Conservation (phyloP, 2,797 vertebrate species). For the Chaunax sp. region DNA sequence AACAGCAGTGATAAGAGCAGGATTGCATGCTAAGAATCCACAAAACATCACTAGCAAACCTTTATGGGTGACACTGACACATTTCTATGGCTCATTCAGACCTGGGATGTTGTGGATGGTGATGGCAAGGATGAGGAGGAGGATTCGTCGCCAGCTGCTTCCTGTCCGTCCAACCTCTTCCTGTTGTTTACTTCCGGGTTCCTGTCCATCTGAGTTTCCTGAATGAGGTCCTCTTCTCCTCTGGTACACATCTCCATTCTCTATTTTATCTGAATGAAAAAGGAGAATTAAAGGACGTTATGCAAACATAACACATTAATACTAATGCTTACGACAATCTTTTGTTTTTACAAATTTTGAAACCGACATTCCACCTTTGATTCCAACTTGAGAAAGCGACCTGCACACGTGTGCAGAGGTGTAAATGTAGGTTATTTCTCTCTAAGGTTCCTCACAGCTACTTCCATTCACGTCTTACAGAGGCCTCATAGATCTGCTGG, state of each 20-base stretch:
- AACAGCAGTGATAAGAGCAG: no score
- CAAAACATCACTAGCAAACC: background rate
- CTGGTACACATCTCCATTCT: slow-evolving; percentile 92
- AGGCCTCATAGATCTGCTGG: no score
- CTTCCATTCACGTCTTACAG: no score
- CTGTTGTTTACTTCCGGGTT: slow-evolving; percentile 40
- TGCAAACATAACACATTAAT: background rate
- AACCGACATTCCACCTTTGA: background rate
- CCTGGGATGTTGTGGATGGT: slow-evolving; percentile 98
- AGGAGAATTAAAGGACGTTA: background rate
- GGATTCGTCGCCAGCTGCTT: slow-evolving; percentile 91
- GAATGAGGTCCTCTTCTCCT: slow-evolving; percentile 76
- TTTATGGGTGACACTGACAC: background rate
- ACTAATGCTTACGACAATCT: background rate
- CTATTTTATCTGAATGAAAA: slow-evolving; percentile 85
- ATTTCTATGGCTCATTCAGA: slow-evolving; percentile 63
- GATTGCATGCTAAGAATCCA: no score
- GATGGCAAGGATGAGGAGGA: slow-evolving; percentile 93
- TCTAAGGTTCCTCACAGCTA: no score
- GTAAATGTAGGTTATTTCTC: background rate
- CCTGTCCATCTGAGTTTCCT: slow-evolving; percentile 42
- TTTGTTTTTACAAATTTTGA: no score
- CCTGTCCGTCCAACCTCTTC: slow-evolving; percentile 51
- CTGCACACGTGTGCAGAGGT: background rate
- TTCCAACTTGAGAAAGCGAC: background rate